Conservation (phyloP, 2,113 vertebrate genomes). For the Todiramphus saurophagus region DNA sequence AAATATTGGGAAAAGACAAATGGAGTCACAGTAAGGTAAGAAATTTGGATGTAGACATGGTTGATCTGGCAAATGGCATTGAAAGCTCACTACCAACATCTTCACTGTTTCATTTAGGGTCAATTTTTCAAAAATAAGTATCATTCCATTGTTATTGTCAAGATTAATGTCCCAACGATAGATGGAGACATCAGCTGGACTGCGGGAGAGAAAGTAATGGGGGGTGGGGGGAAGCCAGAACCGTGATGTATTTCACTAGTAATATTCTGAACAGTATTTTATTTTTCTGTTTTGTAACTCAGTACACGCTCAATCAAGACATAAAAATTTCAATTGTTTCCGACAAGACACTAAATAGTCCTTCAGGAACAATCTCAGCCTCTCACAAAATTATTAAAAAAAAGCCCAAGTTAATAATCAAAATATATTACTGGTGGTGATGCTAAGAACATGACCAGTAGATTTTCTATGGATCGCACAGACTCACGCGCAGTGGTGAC, state of each 20-base stretch:
- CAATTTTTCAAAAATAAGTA: constrained; percentile 49
- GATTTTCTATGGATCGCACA: neutral
- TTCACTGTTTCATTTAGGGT: constrained; percentile 36
- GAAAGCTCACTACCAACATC: neutral
- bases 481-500: neutral
- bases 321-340: neutral
- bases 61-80: neutral
- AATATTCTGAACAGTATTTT: constrained; percentile 5
- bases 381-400: neutral
- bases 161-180: constrained; percentile 56
- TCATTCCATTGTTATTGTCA: constrained; percentile 52
- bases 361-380: neutral
- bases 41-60: neutral
- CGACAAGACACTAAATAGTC: neutral
- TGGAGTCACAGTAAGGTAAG: neutral
- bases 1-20: neutral
- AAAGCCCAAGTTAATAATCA: neutral
- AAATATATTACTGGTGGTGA: neutral
- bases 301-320: neutral
- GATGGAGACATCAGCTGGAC: neutral
- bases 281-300: constrained; percentile 34
- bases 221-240: neutral
- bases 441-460: neutral
- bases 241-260: constrained; percentile 44
- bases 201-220: neutral